Base-by-base conservation (phyloP, 2,797 vertebrate genomes). In the Anguilla obscura region DNA sequence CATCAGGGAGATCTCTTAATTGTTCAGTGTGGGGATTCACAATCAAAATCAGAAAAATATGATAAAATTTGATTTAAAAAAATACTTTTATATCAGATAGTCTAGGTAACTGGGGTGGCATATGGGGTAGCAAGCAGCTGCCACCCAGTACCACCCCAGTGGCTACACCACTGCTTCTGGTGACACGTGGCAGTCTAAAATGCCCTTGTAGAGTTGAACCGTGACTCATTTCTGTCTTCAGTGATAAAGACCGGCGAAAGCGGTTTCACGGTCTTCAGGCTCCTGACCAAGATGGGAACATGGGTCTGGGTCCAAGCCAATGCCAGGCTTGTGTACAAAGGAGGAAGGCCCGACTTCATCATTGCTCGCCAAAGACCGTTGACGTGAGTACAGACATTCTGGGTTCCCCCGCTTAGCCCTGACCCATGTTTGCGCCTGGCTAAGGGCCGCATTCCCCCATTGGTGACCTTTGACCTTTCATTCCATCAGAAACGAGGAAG, bases 221-320 rank as follows among this genome's bases (percentile, higher is more conserved):
- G 1, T 52, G 80, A 9, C 58, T 50, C 10, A 52, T 69, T 71
- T 58, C 87, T 30, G 85, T 88, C 88, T 24, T n/a, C 91, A 94
- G 94, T 94, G 93, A 95, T 95, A 0, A 95, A 94, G 85, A 94
- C 93, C 0, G 94, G 94, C 71, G 93, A 95, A 80, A 94, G 89
- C 0, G 93, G 94, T 40, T 90, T 93, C 87, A 90, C 92, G 0
- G 87, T 92, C 80, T 95, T 95, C 89, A 90, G 94, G 80, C 91
- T 95, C 54, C 91, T 94, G 86, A 92, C 91, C 1, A 95, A 95
- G 86, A 87, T 87, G 0, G 83, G 89, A 14, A 86, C 86, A 3
- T 95, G 94, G 94, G 0, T 94, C 48, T 94, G 94, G 94, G 94
- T 95, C 10, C 94, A 95, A 85, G 88, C 94, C n/a, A 89, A 88